These are phyloP conservation scores for Ispidina picta DNA, from an alignment of 2,797 vertebrate species.

Conservation along the genomic window DNA sequence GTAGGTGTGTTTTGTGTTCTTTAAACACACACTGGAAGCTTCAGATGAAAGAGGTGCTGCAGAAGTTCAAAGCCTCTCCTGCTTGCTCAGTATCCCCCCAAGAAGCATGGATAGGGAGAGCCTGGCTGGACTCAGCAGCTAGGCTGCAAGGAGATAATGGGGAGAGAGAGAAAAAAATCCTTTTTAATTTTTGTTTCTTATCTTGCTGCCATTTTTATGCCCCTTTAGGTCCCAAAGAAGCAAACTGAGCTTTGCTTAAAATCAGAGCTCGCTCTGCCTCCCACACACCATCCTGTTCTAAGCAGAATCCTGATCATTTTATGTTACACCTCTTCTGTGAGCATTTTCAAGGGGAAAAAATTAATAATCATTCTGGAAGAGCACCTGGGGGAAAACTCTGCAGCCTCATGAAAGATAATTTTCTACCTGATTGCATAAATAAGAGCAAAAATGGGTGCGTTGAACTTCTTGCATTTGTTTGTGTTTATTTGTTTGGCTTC, in stretches of 20 bases:
- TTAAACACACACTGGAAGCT: conserved; percentile 14
- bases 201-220: conserved; percentile 27
- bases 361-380: not conserved
- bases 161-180: accelerated
- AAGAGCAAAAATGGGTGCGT: conserved; percentile 17
- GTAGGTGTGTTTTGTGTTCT: not conserved
- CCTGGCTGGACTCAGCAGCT: not conserved
- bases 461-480: conserved; percentile 17
- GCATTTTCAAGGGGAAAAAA: conserved; percentile 2
- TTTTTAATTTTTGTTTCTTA: conserved; percentile 21
- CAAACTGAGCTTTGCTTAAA: not conserved
- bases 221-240: conserved; percentile 3
- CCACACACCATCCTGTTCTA: not conserved
- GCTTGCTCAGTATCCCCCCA: conserved; percentile 26
- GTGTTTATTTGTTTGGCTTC: conserved; percentile 7
- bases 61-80: conserved; percentile 53
- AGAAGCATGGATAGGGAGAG: not conserved
- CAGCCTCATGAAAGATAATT: conserved; percentile 3
- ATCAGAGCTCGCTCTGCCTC: not conserved
- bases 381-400: conserved; percentile 2
- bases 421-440: conserved; percentile 53
- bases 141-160: not conserved
- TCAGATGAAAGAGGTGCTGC: conserved; percentile 33
- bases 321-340: not conserved
- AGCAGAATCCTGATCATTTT: conserved; percentile 5